These are phyloP conservation scores for Cyclargus thomasi DNA, from an alignment of 1,140 invertebrate genomes.

Conservation along the genomic window DNA sequence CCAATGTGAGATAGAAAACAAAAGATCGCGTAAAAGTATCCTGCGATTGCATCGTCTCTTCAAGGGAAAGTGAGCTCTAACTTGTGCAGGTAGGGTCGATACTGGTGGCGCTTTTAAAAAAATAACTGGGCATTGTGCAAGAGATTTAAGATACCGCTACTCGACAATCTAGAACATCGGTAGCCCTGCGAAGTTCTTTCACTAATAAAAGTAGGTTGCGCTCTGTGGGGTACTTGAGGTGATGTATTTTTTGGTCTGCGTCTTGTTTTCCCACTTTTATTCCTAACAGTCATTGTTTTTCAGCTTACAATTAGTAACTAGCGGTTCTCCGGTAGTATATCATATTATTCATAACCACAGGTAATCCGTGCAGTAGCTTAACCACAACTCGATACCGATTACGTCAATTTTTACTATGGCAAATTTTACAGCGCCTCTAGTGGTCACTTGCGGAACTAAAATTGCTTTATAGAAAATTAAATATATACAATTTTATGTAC, in stretches of 20 bases:
- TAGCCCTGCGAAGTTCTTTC: neutral
- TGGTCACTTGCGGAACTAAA: too few species aligned
- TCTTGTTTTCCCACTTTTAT: neutral
- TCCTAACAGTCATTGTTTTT: neutral
- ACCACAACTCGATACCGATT: too few species aligned
- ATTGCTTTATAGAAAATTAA: too few species aligned
- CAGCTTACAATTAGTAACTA: neutral
- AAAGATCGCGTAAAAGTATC: neutral
- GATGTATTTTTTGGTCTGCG: neutral
- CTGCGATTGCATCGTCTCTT: neutral
- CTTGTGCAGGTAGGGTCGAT: neutral
- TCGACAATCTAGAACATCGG: constrained; percentile 1
- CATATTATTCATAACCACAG: neutral
- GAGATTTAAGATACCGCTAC: constrained; percentile 7
- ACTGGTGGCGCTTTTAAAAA: neutral
- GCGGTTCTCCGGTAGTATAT: neutral
- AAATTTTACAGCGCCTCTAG: too few species aligned
- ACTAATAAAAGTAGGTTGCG: neutral
- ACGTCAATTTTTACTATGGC: too few species aligned
- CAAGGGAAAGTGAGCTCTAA: neutral
- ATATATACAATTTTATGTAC: too few species aligned
- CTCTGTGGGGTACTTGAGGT: neutral
- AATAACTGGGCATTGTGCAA: constrained; percentile 5
- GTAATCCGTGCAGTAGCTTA: too few species aligned
- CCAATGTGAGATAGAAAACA: neutral